Evolutionary conservation across 2,113 vertebrate species (phyloP), one percentile per base, ranked within the genome.

Genomic region (Eubucco bourcierii): DNA sequence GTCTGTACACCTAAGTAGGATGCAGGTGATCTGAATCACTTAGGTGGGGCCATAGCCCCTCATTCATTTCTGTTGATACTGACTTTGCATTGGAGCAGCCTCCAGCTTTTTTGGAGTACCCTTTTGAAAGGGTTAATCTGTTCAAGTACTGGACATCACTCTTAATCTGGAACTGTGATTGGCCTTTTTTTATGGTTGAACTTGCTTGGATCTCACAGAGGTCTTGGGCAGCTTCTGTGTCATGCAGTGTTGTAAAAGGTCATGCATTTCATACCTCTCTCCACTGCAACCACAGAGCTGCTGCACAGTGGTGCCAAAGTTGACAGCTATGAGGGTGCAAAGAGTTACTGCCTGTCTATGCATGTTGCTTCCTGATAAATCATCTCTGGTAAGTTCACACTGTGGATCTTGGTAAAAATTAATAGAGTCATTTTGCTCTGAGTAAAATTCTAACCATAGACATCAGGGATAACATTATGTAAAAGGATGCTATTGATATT

Each of bases 241-340:
- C 28, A 14, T 6, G 21, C 41, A 47, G 37, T 71, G 53, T 37
- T 92, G 74, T 37, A 84, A 80, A 90, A 94, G 33, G 80, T 76
- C 44, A 5, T 21, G 47, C 29, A 8, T 92, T 88, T 84, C 67
- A 6, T 87, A n/a, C 65, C 50, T 53, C 37, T 72, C 31, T 87
- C 37, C 33, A 4, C 75, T 39, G 71, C 67, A 87, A 2, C 55
- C 64, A 31, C 59, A n/a, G 91, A 76, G 59, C 67, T 95, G 71
- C 79, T 92, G 24, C 75, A 79, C 64, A 52, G 29, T 50, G 24
- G 73, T 95, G 39, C 84, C 71, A 61, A 80, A 94, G 90, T 91
- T 90, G 75, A 46, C n/a, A 59, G 68, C 56, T 55, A 4, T 8
- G 63, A 82, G 56, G 46, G 46, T 73, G 39, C 39, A 46, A 65